Evolutionary conservation across 2,797 vertebrate genomes (phyloP), one percentile per base, ranked within the genome.

Genomic region (Champsocephalus gunnari): DNA sequence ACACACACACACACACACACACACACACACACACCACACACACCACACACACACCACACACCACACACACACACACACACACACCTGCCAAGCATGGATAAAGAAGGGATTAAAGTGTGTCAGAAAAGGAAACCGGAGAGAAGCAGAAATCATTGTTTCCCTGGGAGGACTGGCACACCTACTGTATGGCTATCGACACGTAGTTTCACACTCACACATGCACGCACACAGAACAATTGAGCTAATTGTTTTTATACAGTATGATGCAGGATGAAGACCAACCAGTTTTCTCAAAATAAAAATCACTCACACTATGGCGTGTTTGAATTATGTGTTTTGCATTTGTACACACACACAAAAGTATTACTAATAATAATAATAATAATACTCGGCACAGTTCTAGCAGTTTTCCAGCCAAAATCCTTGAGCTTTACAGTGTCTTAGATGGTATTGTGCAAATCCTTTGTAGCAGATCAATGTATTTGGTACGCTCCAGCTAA

Each of bases 71-170:
- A 53, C 45, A 0, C 61, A 43, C 28, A 60, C 63, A 81, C 77
- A 88, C 88, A 94, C 89, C 91, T 94, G 92, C 90, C 92, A 94
- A 88, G 89, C 75, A 79, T 79, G 84, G 87, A 94, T 93, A 93
- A 93, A 94, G 89, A 80, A 73, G 69, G 87, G 91, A 92, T 92
- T 92, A 88, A 91, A 91, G 85, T 82, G 86, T 89, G 83, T 93
- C 92, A 91, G 84, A 86, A 93, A 91, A 82, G 79, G 85, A 93
- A 92, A 87, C 77, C 12, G 41, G 61, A 84, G 88, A 86, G 82
- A 83, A 66, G 84, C 87, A 85, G 89, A 88, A 92, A 92, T 95
- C 91, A 93, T 87, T 92, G 91, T 89, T 91, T 91, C 79, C 87
- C 90, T 85, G 83, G 83, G 91, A 91, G 85, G 78, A 87, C 82